Conservation (phyloP, 2,797 vertebrate species). For the Fundulus diaphanus region DNA sequence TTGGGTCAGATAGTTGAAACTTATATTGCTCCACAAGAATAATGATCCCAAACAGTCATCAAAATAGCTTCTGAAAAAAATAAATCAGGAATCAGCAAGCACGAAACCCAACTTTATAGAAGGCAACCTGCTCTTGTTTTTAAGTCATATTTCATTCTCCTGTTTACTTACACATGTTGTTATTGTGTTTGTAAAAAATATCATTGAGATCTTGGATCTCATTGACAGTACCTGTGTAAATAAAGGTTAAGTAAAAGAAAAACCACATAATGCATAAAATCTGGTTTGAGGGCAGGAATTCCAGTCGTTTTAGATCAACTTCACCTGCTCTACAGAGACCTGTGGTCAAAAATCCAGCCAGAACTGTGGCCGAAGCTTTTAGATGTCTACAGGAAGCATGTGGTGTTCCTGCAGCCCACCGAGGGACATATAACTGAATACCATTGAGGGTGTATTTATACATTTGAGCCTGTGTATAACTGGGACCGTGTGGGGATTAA, state of each 20-base stretch:
- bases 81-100: background rate
- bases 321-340: background rate
- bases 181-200: too few relatives aligned
- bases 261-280: too few relatives aligned
- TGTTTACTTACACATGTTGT: too few relatives aligned
- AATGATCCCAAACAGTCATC: background rate
- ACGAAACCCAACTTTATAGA: background rate
- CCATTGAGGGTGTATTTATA: background rate
- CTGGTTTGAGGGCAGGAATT: background rate
- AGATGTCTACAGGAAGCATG: background rate
- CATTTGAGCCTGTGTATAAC: background rate
- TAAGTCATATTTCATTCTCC: too few relatives aligned
- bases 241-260: too few relatives aligned
- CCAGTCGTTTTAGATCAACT: background rate
- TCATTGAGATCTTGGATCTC: too few relatives aligned
- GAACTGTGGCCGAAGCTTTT: background rate
- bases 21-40: background rate
- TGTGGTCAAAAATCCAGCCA: background rate
- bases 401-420: background rate
- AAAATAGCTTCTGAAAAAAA: background rate
- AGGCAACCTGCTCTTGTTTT: too few relatives aligned
- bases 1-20: background rate
- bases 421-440: background rate
- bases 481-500: background rate
- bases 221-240: too few relatives aligned